These are phyloP conservation scores for Dryas iulia DNA, from an alignment of 1,140 invertebrate genomes.

Conservation along the genomic window DNA sequence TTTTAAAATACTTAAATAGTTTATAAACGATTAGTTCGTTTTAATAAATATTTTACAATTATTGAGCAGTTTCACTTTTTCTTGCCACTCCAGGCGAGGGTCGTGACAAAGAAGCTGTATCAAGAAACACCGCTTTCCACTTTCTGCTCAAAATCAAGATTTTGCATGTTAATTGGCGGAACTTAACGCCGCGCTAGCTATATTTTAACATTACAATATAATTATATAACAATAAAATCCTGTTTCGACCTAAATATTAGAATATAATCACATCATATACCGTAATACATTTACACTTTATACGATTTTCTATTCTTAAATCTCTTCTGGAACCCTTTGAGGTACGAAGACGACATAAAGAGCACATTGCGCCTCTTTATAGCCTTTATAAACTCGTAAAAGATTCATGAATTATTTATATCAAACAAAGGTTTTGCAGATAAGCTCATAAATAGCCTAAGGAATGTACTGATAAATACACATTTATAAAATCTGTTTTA, in stretches of 20 bases:
- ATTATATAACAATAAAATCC: too few species aligned
- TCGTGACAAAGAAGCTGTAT: too few species aligned
- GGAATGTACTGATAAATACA: constrained; percentile 6
- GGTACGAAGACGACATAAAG: constrained; percentile 7
- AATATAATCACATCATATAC: background rate
- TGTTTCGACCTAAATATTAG: background rate
- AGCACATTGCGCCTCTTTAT: constrained; percentile 7
- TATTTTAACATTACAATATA: too few species aligned
- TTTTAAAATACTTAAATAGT: too few species aligned
- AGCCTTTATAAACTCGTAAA: constrained; percentile 11
- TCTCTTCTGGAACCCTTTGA: constrained; percentile 7
- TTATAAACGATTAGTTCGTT: too few species aligned
- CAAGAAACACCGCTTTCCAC: too few species aligned
- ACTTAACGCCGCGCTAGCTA: too few species aligned
- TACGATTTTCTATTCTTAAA: constrained; percentile 3
- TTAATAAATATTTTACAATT: too few species aligned
- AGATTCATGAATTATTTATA: constrained; percentile 13
- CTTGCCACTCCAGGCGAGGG: too few species aligned
- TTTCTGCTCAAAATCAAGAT: too few species aligned
- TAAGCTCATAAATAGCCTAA: constrained; percentile 4
- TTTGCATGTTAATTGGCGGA: too few species aligned
- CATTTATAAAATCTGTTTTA: background rate
- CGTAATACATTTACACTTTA: background rate
- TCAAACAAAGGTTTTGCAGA: constrained; percentile 1
- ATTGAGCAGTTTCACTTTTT: too few species aligned